Evolutionary conservation across 2,797 vertebrate genomes (phyloP), one percentile per base, ranked within the genome.

Genomic region (Tinamus major): DNA sequence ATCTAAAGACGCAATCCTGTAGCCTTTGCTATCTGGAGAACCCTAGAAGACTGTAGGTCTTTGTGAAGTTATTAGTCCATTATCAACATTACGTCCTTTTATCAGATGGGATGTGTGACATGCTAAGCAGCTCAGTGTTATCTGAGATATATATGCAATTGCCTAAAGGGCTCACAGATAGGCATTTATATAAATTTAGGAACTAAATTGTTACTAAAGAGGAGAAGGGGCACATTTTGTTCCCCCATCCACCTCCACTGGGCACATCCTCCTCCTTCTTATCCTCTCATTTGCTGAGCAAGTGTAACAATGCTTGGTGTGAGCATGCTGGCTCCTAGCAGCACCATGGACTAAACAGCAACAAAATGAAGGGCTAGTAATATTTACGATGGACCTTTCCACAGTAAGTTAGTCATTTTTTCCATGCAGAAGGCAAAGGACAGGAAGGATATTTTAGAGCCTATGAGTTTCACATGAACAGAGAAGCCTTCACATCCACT

Each of bases 101-200:
- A 92, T 88, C 71, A 96, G 86, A 67, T 92, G 29, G 3, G 13
- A 27, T 42, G 48, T 69, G 21, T 33, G 41, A 85, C 44, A 13
- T 87, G 46, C 39, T 89, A 92, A 93, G 64, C 74, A 92, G 49
- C 53, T 81, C 49, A 75, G 19, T 77, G 77, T 72, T 85, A 87
- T 87, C 83, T 4, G 56, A 96, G 89, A 87, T n/a, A 76, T 26
- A 23, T 62, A 90, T 90, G 82, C 71, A 89, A 83, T 89, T 78
- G 55, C 70, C 51, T 74, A 85, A 87, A 90, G 67, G 75, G 63
- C 67, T 77, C 62, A 48, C 58, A 94, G 79, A 67, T 19, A 87
- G 74, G 77, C 56, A 87, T 89, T 87, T 64, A 74, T 78, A 41
- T 69, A 93, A 80, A 80, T 79, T 92, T 84, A 91, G 86, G 69